These are phyloP conservation scores for Spea hammondii DNA, from an alignment of 2,797 vertebrate species.

Conservation along the genomic window DNA sequence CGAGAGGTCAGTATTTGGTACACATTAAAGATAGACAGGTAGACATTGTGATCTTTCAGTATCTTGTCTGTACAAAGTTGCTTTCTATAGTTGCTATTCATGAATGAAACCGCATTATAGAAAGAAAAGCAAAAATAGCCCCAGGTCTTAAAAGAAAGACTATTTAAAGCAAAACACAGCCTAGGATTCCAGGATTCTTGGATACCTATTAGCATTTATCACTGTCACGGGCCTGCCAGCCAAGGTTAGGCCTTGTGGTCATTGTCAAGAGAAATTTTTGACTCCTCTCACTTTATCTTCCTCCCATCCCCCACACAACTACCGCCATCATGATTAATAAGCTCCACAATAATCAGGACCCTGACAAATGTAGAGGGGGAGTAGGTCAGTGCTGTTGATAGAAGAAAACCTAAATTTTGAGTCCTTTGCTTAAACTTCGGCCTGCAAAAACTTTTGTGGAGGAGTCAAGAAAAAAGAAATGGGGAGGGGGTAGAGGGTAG, in stretches of 20 bases:
- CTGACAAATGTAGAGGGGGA: constrained; percentile 67
- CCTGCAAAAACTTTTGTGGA: constrained; percentile 68
- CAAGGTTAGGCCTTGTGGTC: constrained; percentile 65
- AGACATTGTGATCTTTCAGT: not conserved
- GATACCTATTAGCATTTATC: constrained; percentile 47
- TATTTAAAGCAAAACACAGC: constrained; percentile 41
- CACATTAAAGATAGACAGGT: not conserved
- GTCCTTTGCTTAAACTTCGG: constrained; percentile 65
- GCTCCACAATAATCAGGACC: constrained; percentile 65
- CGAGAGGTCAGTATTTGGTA: no score
- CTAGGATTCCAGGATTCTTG: constrained; percentile 35
- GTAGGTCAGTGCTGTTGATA: constrained; percentile 59
- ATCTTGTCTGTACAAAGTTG: constrained; percentile 31
- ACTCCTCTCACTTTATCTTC: constrained; percentile 60
- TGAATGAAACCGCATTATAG: constrained; percentile 30
- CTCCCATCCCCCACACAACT: constrained; percentile 57
- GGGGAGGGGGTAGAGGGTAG: constrained; percentile 10
- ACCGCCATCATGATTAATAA: constrained; percentile 66
- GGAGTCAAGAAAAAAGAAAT: constrained; percentile 44
- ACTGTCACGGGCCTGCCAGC: constrained; percentile 55
- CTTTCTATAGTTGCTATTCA: constrained; percentile 17
- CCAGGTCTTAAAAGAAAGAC: constrained; percentile 18
- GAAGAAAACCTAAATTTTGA: constrained; percentile 65
- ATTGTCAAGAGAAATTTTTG: constrained; percentile 73
- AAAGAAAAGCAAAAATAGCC: constrained; percentile 39